Conservation (phyloP, 2,797 vertebrate species). For the Pseudopleuronectes americanus region DNA sequence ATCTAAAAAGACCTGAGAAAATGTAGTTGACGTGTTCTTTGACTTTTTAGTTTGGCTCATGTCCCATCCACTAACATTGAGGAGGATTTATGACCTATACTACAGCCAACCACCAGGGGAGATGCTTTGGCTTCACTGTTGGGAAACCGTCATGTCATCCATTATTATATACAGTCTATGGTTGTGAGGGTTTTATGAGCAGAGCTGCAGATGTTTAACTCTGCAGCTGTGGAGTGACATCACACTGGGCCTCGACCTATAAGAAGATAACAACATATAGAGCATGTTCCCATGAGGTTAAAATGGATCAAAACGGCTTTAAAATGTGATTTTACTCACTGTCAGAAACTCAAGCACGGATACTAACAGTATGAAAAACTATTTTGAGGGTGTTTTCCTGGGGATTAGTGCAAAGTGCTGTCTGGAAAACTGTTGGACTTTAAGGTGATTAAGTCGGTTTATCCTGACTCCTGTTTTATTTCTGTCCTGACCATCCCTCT, state of each 20-base stretch:
- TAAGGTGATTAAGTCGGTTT: conserved; percentile 41
- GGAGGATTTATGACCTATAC: too few species aligned
- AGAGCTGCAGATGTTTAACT: conserved; percentile 63
- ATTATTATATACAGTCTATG: too few species aligned
- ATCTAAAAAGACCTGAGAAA: too few species aligned
- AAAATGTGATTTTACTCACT: background rate
- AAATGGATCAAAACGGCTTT: background rate
- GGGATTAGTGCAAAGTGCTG: conserved; percentile 13
- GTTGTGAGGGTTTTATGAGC: background rate
- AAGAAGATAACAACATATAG: conserved; percentile 21
- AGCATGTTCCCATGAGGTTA: conserved; percentile 2
- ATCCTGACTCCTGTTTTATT: conserved; percentile 46
- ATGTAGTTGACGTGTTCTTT: too few species aligned
- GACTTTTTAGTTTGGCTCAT: too few species aligned
- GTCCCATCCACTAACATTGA: too few species aligned
- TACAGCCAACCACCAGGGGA: too few species aligned
- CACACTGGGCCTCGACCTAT: conserved; percentile 49
- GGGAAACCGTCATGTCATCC: too few species aligned
- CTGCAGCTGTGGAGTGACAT: conserved; percentile 62
- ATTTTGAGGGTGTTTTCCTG: background rate
- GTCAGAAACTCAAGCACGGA: background rate
- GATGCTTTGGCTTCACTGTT: too few species aligned
- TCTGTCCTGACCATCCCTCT: conserved; percentile 32
- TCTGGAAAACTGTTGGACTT: conserved; percentile 2
- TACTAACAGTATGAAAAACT: background rate